Evolutionary conservation across 2,888 invertebrate genomes (phyloP).

Genomic region (Chelonus formosanus): DNA sequence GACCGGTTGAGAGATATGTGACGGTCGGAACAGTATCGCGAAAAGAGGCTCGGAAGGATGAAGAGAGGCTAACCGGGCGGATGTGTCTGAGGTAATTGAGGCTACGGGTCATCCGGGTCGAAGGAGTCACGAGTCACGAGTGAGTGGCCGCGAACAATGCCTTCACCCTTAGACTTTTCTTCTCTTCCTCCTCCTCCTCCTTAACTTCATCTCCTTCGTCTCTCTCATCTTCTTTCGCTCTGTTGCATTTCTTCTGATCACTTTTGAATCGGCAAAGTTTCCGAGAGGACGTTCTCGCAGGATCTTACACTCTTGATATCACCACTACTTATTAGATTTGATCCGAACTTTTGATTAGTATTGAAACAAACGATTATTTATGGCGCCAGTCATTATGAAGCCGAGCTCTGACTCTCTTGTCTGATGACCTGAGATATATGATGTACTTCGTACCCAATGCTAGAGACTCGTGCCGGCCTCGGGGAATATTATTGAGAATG

Average conservation of each 20-base stretch:
- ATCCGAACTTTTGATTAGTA: slow-evolving; percentile 61
- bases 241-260: slow-evolving; percentile 25
- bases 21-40: slow-evolving; percentile 35
- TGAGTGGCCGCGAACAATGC: slow-evolving; percentile 63
- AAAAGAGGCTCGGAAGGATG: slow-evolving; percentile 20
- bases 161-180: slow-evolving; percentile 49
- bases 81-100: slow-evolving; percentile 65
- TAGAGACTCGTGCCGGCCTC: slow-evolving; percentile 34
- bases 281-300: too few relatives aligned
- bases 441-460: slow-evolving; percentile 32
- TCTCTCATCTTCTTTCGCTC: slow-evolving; percentile 31
- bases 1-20: slow-evolving; percentile 23
- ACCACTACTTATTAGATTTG: slow-evolving; percentile 62
- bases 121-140: slow-evolving; percentile 65
- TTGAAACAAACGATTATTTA: slow-evolving; percentile 64
- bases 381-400: slow-evolving; percentile 57
- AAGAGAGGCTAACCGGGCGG: slow-evolving; percentile 54
- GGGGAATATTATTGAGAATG: slow-evolving; percentile 5
- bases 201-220: slow-evolving; percentile 31
- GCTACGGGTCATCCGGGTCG: slow-evolving; percentile 64
- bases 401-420: slow-evolving; percentile 34
- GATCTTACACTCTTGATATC: slow-evolving; percentile 27
- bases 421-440: slow-evolving; percentile 58
- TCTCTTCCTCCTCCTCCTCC: slow-evolving; percentile 32
- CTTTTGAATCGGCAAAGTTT: slow-evolving; percentile 17